Evolutionary conservation across 2,888 invertebrate genomes (phyloP), one percentile per base, ranked within the genome.

Genomic region (Drosophila fungiperda): DNA sequence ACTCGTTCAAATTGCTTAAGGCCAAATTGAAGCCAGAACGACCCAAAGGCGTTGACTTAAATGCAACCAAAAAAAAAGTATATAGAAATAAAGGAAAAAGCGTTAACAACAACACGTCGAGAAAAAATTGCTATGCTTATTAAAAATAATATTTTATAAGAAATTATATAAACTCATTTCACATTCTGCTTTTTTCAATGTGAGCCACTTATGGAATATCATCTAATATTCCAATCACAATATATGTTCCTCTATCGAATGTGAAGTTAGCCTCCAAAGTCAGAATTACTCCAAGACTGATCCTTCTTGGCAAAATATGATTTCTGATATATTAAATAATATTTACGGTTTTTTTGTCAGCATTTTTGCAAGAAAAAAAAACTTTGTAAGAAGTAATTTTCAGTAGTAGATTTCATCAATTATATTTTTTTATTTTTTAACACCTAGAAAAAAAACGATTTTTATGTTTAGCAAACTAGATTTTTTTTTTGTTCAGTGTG

Each of bases 1-100:
- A 84, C 83, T 83, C 74, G 80, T 76, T 84, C 82, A 84, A 84
- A 80, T 79, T 83, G 84, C 76, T 84, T 81, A 84, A 86, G 76
- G 78, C 81, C 84, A 73, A 83, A 81, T 82, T 83, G 80, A 61
- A 67, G 78, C 29, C 57, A 57, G 29, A 12, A 68, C 70, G 73
- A 57, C 83, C 78, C 64, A 57, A 68, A 68, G 72, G 72, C 78
- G 59, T 68, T 62, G 53, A 67, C 70, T 50, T 33, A 60, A 68
- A 76, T 53, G 63, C 67, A 65, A 66, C 69, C 76, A 80, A 68
- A 15, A 36, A 17, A 15, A 26, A 26, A 2, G 26, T 26, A 45
- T 9, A 5, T 11, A 1, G 15, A 15, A 36, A 26, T 15, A 48
- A 4, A 40, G 5, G 4, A 8, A 17, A 60, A 64, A 65, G 53